phyloP scores from a whole-genome alignment of 2,888 invertebrate species.

The Meloe dianella region DNA sequence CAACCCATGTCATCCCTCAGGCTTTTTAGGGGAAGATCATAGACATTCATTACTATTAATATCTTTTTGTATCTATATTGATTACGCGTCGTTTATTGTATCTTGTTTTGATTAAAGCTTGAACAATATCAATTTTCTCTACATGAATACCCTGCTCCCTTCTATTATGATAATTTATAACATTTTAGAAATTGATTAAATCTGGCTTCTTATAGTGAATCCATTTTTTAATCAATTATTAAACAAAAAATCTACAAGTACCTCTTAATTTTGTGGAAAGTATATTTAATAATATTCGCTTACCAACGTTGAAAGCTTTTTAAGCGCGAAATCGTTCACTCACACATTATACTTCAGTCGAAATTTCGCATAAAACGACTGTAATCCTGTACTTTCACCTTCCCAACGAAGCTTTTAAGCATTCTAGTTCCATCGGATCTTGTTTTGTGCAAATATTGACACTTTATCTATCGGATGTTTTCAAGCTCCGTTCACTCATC shows the following conservation, averaged over 20 bases:
- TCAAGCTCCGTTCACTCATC: slow-evolving; percentile 29
- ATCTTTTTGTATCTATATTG: slow-evolving; percentile 45
- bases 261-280: slow-evolving; percentile 36
- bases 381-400: slow-evolving; percentile 50
- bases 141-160: background rate
- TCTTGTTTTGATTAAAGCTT: background rate
- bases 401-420: slow-evolving; percentile 48
- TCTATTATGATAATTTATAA: background rate
- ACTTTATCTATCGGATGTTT: slow-evolving; percentile 44
- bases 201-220: background rate
- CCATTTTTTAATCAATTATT: slow-evolving; percentile 15
- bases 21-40: slow-evolving; percentile 33
- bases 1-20: slow-evolving; percentile 33
- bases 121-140: background rate
- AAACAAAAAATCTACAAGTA: slow-evolving; percentile 29
- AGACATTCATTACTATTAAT: slow-evolving; percentile 43
- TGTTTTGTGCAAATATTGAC: slow-evolving; percentile 55
- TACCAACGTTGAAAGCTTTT: slow-evolving; percentile 46
- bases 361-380: slow-evolving; percentile 44
- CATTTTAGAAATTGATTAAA: slow-evolving; percentile 14
- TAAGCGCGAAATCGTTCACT: slow-evolving; percentile 46
- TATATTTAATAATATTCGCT: slow-evolving; percentile 40
- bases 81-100: slow-evolving; percentile 20
- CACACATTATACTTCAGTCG: slow-evolving; percentile 41
- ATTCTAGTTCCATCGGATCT: slow-evolving; percentile 48